Percentiles rank a stretch among this genome's conserved stretches.
Evolutionary conservation across 1,140 invertebrate species (phyloP).

Genomic region (Drosophila ambigua): DNA sequence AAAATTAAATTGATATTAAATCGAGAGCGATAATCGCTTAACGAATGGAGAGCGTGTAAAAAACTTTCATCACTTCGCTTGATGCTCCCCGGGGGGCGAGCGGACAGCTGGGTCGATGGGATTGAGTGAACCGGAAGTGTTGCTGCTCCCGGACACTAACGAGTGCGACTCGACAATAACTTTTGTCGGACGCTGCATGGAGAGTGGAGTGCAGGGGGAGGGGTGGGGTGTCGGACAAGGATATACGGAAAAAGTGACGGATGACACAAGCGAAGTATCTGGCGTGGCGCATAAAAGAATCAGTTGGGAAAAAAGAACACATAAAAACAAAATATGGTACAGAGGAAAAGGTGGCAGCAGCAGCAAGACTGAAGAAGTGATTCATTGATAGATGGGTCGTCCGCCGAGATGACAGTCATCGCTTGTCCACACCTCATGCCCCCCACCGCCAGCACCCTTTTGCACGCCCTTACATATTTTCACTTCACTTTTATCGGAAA

Average conservation of each 20-base stretch:
- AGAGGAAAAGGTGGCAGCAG: slow-evolving; percentile 26
- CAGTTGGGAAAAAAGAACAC: background rate
- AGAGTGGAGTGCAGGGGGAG: background rate
- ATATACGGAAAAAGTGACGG: slow-evolving; percentile 55
- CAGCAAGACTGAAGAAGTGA: slow-evolving; percentile 55
- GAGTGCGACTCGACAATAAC: slow-evolving; percentile 9
- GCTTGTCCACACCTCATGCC: slow-evolving; percentile 18
- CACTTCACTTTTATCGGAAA: slow-evolving; percentile 47
- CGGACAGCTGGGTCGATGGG: slow-evolving; percentile 15
- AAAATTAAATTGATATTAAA: slow-evolving; percentile 76
- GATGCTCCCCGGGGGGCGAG: background rate
- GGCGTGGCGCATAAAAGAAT: slow-evolving; percentile 42
- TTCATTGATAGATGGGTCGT: slow-evolving; percentile 60
- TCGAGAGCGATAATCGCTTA: slow-evolving; percentile 29
- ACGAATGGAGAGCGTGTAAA: slow-evolving; percentile 7
- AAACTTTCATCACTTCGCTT: slow-evolving; percentile 19
- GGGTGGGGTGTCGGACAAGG: no score
- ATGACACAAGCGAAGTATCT: slow-evolving; percentile 42
- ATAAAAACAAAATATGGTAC: slow-evolving; percentile 29
- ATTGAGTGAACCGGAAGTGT: slow-evolving; percentile 55
- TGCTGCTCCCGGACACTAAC: slow-evolving; percentile 47
- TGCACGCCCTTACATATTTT: slow-evolving; percentile 8
- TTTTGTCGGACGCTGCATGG: no score
- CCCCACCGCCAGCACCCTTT: background rate
- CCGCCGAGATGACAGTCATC: slow-evolving; percentile 55